These are phyloP conservation scores for Netelia inedita DNA, from an alignment of 2,888 invertebrate species.

Conservation along the genomic window DNA sequence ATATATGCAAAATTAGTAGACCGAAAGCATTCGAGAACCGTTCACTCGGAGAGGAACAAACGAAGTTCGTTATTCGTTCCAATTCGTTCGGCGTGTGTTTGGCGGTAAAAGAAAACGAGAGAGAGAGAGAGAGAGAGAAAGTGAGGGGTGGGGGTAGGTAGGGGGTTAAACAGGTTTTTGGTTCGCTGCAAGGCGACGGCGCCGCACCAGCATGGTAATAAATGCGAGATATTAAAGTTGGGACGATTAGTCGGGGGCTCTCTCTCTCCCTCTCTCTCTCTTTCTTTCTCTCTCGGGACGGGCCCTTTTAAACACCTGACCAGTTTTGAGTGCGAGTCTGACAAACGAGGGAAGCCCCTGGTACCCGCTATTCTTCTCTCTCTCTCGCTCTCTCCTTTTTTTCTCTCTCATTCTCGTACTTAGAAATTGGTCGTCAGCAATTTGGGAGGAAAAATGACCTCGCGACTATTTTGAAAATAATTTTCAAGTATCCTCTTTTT, in stretches of 20 bases:
- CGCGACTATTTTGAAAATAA: conserved; percentile 46
- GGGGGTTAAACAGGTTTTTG: conserved; percentile 59
- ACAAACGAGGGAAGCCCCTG: conserved; percentile 63
- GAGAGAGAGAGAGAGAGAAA: neutral
- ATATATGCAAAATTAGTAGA: conserved; percentile 12
- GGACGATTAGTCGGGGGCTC: conserved; percentile 67
- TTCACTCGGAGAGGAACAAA: conserved; percentile 23
- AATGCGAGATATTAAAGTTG: conserved; percentile 70
- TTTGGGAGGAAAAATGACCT: conserved; percentile 27
- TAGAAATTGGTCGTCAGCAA: neutral
- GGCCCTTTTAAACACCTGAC: conserved; percentile 69
- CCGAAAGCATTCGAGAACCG: neutral
- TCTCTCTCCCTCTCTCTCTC: neutral
- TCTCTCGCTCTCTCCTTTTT: conserved; percentile 13
- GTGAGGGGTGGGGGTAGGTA: neutral
- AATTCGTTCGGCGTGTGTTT: conserved; percentile 37
- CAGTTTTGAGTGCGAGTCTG: conserved; percentile 66
- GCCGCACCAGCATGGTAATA: conserved; percentile 58
- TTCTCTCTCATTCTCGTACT: neutral
- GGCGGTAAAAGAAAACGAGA: neutral
- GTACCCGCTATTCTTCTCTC: neutral
- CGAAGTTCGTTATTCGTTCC: conserved; percentile 53
- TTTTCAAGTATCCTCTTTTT: neutral
- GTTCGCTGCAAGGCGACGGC: conserved; percentile 56
- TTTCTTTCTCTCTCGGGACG: conserved; percentile 11